A percentile compares a stretch with the other conserved stretches of the same genome.
phyloP scores from a whole-genome alignment of 1,140 invertebrate genomes.

The Leptinotarsa defecta region DNA sequence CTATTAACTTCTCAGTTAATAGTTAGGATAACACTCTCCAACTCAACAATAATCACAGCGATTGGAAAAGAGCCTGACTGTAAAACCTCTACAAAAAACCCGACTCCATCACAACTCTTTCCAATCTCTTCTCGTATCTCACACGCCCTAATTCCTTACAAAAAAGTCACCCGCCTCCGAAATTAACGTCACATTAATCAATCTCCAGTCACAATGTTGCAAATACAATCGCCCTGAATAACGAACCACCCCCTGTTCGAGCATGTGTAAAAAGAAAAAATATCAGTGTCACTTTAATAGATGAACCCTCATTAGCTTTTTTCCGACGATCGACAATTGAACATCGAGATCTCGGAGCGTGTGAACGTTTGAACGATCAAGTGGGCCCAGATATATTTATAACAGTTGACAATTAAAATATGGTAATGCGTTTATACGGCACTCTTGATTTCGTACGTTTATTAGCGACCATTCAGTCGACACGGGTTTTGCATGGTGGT shows the following conservation, averaged over 20 bases:
- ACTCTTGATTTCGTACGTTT: conserved; percentile 23
- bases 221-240: conserved; percentile 35
- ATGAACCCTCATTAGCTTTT: conserved; percentile 50
- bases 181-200: conserved; percentile 51
- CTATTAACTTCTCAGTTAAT: too few relatives aligned
- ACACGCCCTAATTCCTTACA: conserved; percentile 38
- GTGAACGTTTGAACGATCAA: conserved; percentile 44
- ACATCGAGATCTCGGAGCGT: conserved; percentile 43
- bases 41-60: too few relatives aligned
- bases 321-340: conserved; percentile 44
- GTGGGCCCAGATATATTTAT: conserved; percentile 47
- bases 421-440: conserved; percentile 36
- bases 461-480: neutral
- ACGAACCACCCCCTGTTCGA: conserved; percentile 37
- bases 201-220: conserved; percentile 26
- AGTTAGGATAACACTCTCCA: too few relatives aligned
- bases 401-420: conserved; percentile 45
- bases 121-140: conserved; percentile 12
- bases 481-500: neutral
- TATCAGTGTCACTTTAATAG: conserved; percentile 49
- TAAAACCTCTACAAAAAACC: too few relatives aligned
- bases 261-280: conserved; percentile 42
- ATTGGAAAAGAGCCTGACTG: too few relatives aligned
- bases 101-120: neutral
- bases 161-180: conserved; percentile 44